Conservation (phyloP, 1,140 invertebrate species). For the Heliconius melpomene region DNA sequence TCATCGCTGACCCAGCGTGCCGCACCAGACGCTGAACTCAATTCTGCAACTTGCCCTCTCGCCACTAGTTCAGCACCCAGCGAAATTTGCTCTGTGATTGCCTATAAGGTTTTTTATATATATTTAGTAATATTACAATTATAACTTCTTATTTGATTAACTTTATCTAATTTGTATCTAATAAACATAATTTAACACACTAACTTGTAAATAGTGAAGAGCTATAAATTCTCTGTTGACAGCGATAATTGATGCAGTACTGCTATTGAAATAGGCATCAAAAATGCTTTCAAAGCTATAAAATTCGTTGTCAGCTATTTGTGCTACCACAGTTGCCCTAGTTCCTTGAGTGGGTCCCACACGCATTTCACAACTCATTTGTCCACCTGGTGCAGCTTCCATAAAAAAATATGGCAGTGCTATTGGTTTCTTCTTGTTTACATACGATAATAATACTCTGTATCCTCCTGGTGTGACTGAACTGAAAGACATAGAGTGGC, state of each 20-base stretch:
- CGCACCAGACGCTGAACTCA: slow-evolving; percentile 66
- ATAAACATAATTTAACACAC: background rate
- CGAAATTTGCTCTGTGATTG: slow-evolving; percentile 60
- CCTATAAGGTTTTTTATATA: slow-evolving; percentile 40
- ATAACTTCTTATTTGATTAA: too few species aligned
- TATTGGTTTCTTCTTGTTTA: slow-evolving; percentile 56
- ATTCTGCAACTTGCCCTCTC: slow-evolving; percentile 55
- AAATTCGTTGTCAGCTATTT: slow-evolving; percentile 67
- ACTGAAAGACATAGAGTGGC: slow-evolving; percentile 69
- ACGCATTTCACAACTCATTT: slow-evolving; percentile 71
- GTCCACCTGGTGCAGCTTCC: slow-evolving; percentile 73
- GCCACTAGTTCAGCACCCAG: slow-evolving; percentile 70
- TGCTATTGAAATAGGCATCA: slow-evolving; percentile 66
- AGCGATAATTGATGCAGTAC: slow-evolving; percentile 67
- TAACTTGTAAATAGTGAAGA: slow-evolving; percentile 70
- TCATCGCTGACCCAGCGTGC: slow-evolving; percentile 58
- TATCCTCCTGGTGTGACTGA: slow-evolving; percentile 74
- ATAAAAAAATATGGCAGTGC: slow-evolving; percentile 70
- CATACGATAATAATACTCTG: slow-evolving; percentile 67
- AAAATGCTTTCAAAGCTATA: slow-evolving; percentile 73
- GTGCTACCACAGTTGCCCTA: slow-evolving; percentile 64
- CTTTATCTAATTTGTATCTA: background rate
- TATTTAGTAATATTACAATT: background rate
- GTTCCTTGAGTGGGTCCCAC: slow-evolving; percentile 62
- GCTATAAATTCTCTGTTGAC: slow-evolving; percentile 74